These are phyloP conservation scores for Apotomis betuletana DNA, from an alignment of 2,888 invertebrate species.

Conservation along the genomic window DNA sequence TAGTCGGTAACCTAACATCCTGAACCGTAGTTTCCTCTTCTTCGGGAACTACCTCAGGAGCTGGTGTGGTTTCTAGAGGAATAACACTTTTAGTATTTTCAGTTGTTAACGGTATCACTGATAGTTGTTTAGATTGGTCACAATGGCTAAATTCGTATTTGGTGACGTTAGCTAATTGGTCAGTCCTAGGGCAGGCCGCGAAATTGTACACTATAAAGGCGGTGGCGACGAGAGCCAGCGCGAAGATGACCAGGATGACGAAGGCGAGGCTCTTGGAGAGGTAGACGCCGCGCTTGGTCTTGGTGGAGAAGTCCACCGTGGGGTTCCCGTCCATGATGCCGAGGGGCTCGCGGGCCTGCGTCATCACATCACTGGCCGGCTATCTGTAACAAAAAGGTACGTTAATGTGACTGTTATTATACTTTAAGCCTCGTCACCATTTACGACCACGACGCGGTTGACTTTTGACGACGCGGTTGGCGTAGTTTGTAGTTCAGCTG, in stretches of 20 bases:
- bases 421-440: too few relatives aligned
- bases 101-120: conserved; percentile 72
- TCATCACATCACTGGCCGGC: conserved; percentile 78
- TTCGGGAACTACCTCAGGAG: conserved; percentile 48
- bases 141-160: conserved; percentile 74
- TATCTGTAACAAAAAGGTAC: conserved; percentile 60
- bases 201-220: conserved; percentile 91
- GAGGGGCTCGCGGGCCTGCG: conserved; percentile 76
- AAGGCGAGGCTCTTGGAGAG: conserved; percentile 86
- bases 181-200: conserved; percentile 85
- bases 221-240: conserved; percentile 86
- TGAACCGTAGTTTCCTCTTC: conserved; percentile 53
- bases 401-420: too few relatives aligned
- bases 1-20: conserved; percentile 88
- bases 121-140: conserved; percentile 71
- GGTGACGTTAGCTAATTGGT: conserved; percentile 74
- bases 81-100: conserved; percentile 69
- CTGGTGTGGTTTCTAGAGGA: conserved; percentile 65
- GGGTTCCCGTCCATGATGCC: conserved; percentile 85
- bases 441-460: too few relatives aligned
- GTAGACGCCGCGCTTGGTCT: conserved; percentile 84
- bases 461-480: too few relatives aligned
- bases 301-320: conserved; percentile 85
- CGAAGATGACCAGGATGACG: conserved; percentile 85
- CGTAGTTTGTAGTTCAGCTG: too few relatives aligned